Conservation (phyloP, 2,113 vertebrate genomes). For the Chloropsis cyanopogon region DNA sequence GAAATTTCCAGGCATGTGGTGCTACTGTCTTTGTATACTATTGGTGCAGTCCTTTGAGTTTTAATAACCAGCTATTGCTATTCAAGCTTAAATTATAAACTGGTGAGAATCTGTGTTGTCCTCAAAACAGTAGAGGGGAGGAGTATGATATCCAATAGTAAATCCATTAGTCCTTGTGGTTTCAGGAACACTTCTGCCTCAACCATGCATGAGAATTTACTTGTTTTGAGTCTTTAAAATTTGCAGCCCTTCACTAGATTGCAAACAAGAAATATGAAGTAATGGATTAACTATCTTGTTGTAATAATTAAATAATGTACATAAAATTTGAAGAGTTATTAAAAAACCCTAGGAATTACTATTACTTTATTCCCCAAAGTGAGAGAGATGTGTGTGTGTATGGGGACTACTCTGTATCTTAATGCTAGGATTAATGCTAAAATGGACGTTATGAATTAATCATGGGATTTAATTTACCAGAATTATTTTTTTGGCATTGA, state of each 20-base stretch:
- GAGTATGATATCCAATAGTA: background rate
- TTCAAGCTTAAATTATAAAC: background rate
- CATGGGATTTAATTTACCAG: slow-evolving; percentile 60
- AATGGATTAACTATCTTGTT: slow-evolving; percentile 5
- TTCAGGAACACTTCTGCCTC: background rate
- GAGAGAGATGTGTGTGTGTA: background rate
- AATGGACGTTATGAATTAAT: slow-evolving; percentile 63
- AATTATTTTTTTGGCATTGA: slow-evolving; percentile 66
- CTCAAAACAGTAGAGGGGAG: background rate
- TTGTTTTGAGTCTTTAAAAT: background rate
- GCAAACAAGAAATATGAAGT: background rate
- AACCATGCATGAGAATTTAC: background rate
- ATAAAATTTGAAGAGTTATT: slow-evolving; percentile 11
- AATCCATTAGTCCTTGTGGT: background rate
- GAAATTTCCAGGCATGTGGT: background rate
- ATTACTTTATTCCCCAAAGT: slow-evolving; percentile 40
- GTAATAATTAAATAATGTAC: background rate
- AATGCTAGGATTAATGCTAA: slow-evolving; percentile 61
- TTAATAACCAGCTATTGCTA: background rate
- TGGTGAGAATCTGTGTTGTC: background rate
- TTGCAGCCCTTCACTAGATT: background rate
- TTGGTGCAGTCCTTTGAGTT: background rate
- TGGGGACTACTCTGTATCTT: slow-evolving; percentile 42
- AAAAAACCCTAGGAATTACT: slow-evolving; percentile 9
- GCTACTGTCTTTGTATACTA: background rate